Conservation (phyloP, 2,888 invertebrate genomes). For the Biston betularia region DNA sequence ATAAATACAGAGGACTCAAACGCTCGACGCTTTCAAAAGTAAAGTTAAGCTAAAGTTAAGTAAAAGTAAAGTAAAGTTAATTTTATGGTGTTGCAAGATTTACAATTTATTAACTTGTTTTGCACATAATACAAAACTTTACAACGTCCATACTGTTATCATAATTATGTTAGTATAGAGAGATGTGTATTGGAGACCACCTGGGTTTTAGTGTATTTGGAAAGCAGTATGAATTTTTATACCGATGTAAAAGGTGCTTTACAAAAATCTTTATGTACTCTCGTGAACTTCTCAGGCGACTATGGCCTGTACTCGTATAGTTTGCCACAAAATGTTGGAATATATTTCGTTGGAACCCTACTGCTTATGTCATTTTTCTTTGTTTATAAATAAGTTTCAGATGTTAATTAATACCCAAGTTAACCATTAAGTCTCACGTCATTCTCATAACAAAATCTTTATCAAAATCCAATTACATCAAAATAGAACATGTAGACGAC, state of each 20-base stretch:
- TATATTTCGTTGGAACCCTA: neutral
- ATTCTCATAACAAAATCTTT: no score
- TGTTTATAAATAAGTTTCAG: neutral
- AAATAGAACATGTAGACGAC: no score
- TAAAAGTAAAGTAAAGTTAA: no score
- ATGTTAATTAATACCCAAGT: no score
- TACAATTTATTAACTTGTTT: no score
- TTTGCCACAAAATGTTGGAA: neutral
- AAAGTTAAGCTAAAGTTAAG: no score
- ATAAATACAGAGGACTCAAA: no score
- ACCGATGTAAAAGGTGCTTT: slow-evolving; percentile 28
- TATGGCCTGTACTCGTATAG: neutral
- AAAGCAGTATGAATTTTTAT: slow-evolving; percentile 33
- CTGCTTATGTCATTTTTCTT: neutral
- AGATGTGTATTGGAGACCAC: slow-evolving; percentile 41
- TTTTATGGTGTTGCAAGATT: no score
- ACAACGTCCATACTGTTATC: slow-evolving; percentile 14
- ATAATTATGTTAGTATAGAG: slow-evolving; percentile 23
- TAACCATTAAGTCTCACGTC: no score
- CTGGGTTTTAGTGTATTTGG: slow-evolving; percentile 41
- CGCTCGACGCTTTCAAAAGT: no score
- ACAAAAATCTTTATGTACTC: slow-evolving; percentile 26
- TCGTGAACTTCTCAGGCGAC: slow-evolving; percentile 2
- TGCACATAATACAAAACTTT: neutral
- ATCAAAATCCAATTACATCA: no score